These are phyloP conservation scores for Mylabris sibirica DNA, from an alignment of 2,888 invertebrate genomes.

Conservation along the genomic window DNA sequence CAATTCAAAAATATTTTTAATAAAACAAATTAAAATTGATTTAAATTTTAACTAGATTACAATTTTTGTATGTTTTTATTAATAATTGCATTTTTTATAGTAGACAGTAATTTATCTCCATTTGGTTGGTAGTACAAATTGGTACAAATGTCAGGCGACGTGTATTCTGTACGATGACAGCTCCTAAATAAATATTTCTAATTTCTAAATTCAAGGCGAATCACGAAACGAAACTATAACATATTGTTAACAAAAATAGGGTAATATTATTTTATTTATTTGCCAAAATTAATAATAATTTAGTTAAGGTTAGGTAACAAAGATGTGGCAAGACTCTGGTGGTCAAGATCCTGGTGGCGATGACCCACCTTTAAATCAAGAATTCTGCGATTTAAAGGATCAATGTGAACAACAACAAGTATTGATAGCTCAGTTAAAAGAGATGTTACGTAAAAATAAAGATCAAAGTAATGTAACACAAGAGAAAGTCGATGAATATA, in stretches of 20 bases:
- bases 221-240: background rate
- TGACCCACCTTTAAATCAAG: conserved; percentile 42
- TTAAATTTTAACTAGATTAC: background rate
- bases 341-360: conserved; percentile 49
- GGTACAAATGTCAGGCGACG: conserved; percentile 16
- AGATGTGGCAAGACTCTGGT: conserved; percentile 56
- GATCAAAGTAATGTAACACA: conserved; percentile 58
- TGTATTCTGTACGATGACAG: conserved; percentile 15
- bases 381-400: conserved; percentile 56
- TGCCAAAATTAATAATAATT: background rate
- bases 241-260: conserved; percentile 31
- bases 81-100: too few relatives aligned
- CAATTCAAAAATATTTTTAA: background rate
- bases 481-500: conserved; percentile 61
- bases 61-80: too few relatives aligned
- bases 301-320: conserved; percentile 34
- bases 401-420: conserved; percentile 59
- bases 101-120: background rate
- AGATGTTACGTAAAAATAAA: conserved; percentile 57
- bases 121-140: conserved; percentile 17
- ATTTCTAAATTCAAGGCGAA: conserved; percentile 18
- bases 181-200: conserved; percentile 20
- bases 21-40: background rate
- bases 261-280: conserved; percentile 6
- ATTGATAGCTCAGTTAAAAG: conserved; percentile 59